Evolutionary conservation across 1,140 invertebrate species (phyloP).

Genomic region (Drosophila teissieri): DNA sequence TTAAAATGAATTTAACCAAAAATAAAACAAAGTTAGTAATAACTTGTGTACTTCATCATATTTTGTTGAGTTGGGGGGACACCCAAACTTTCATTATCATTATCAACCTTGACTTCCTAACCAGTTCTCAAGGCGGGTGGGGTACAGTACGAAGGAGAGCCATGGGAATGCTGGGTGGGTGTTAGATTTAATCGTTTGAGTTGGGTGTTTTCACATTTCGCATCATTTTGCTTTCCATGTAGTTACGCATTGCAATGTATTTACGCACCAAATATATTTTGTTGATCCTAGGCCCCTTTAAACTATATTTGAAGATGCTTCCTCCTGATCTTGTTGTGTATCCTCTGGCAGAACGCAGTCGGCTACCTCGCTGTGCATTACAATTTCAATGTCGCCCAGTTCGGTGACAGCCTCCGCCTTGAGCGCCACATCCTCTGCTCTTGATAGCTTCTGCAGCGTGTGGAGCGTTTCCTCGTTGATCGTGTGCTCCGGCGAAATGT

Average conservation of each 20-base stretch:
- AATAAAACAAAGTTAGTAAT: conserved; percentile 55
- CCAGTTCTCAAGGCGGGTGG: conserved; percentile 46
- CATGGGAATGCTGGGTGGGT: conserved; percentile 63
- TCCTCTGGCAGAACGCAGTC: conserved; percentile 53
- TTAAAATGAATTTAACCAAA: conserved; percentile 80
- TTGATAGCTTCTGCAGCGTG: conserved; percentile 65
- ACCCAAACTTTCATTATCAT: conserved; percentile 14
- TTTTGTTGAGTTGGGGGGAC: conserved; percentile 31
- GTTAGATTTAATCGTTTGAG: conserved; percentile 26
- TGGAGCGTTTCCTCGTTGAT: conserved; percentile 82
- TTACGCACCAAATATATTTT: too few species aligned
- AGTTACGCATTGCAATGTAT: neutral
- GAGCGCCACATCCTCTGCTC: conserved; percentile 41
- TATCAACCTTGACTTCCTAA: conserved; percentile 7
- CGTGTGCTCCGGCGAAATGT: conserved; percentile 83
- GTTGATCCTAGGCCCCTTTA: conserved; percentile 12
- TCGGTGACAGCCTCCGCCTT: conserved; percentile 49
- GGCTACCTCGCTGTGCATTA: conserved; percentile 68
- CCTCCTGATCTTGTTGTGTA: conserved; percentile 25
- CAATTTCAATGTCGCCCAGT: conserved; percentile 69
- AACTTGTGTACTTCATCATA: conserved; percentile 75
- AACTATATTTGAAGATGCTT: conserved; percentile 30
- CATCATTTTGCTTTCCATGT: neutral
- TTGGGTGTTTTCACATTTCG: conserved; percentile 4
- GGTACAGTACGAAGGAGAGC: conserved; percentile 53